phyloP scores from a whole-genome alignment of 2,888 invertebrate species.

The Doris montereyensis region DNA sequence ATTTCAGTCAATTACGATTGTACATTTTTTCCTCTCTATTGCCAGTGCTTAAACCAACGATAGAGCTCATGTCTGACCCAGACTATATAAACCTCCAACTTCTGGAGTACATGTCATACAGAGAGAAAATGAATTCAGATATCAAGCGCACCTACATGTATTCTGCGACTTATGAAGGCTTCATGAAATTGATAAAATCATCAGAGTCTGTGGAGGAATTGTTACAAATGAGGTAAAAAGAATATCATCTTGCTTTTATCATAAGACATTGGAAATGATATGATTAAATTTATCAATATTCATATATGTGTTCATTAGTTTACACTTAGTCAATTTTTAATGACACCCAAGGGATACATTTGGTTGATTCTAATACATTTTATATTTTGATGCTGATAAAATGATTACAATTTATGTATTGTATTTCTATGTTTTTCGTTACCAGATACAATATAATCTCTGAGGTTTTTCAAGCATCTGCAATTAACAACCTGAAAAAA shows the following conservation, averaged over 20 bases:
- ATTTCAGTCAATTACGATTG: no score
- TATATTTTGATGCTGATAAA: no score
- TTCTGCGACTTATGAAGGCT: slow-evolving; percentile 91
- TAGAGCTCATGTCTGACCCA: slow-evolving; percentile 89
- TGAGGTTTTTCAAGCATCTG: slow-evolving; percentile 94
- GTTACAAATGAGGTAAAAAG: slow-evolving; percentile 84
- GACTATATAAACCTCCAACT: slow-evolving; percentile 93
- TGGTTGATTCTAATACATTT: no score
- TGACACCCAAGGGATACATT: no score
- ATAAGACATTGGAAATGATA: neutral
- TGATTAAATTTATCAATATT: no score
- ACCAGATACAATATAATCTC: slow-evolving; percentile 87
- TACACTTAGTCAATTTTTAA: no score
- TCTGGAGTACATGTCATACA: slow-evolving; percentile 86
- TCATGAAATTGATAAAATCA: slow-evolving; percentile 86
- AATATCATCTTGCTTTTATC: slow-evolving; percentile 44
- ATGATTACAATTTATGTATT: no score
- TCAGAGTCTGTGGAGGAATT: slow-evolving; percentile 87
- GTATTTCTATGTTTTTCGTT: no score
- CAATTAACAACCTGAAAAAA: slow-evolving; percentile 89
- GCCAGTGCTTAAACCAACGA: slow-evolving; percentile 85
- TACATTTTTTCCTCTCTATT: no score
- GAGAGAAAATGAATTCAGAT: slow-evolving; percentile 80
- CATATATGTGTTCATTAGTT: neutral
- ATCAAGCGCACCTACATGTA: slow-evolving; percentile 88